Base-by-base conservation (phyloP, 2,113 vertebrate genomes). In the Lichenostomus cassidix region DNA sequence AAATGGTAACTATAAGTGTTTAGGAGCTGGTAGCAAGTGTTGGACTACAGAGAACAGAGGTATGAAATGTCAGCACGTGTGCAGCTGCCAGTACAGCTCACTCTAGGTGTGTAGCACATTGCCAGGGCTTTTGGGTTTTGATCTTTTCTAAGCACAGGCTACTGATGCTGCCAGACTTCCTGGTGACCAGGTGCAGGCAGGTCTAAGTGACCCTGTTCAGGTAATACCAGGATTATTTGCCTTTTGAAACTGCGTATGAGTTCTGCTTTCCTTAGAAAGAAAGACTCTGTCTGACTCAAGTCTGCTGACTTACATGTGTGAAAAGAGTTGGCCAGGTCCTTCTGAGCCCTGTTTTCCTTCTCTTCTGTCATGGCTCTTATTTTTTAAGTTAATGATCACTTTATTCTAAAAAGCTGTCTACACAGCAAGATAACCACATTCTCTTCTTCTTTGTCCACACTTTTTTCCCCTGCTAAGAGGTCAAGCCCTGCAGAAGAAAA, bases 401-500 rank as follows among this genome's bases (percentile, higher is more conserved):
- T 84, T 35, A 42, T 42, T 65, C 87, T 69, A 22, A 73, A 86
- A 91, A 65, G 8, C 39, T 67, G 28, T 67, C 50, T 58, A 10
- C 3, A 23, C 41, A 59, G 41, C 44, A 69, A 39, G 46, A 60
- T 71, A 83, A 39, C 8, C 21, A 67, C 7, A 15, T 65, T 77
- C 28, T 80, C 12, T 23, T 79, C 16, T 15, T 77, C 46, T 83
- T 60, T 64, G n/a, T 39, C 59, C 14, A 23, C 5, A 3, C 4
- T 17, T 35, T 25, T 33, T 50, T 42, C n/a, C 18, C 53, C 56
- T 94, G 60, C 37, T 44, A 49, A 88, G 74, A 93, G 90, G 68
- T 91, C 88, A 96, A 91, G 59, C 44, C 50, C 83, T 69, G 83
- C 39, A 52, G 87, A 78, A 91, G 87, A 90, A 89, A 83, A 95